phyloP scores from a whole-genome alignment of 2,888 invertebrate genomes.

The Mechanitis mazaeus region DNA sequence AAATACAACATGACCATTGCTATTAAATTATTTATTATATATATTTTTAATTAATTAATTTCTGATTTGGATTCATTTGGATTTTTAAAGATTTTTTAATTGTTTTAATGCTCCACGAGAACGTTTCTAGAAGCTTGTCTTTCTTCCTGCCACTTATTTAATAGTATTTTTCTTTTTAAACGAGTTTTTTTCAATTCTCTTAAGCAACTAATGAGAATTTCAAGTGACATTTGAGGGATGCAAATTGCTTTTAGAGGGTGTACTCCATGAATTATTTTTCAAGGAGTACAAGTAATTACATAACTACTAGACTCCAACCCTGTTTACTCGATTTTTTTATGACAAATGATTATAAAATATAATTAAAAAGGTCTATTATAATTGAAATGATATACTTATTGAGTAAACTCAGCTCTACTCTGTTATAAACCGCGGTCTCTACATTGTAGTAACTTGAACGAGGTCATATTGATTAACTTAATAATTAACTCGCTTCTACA shows the following conservation, averaged over 20 bases:
- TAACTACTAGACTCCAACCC: too few relatives aligned
- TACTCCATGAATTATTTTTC: neutral
- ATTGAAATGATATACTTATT: too few relatives aligned
- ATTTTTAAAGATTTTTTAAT: too few relatives aligned
- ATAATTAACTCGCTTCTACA: neutral
- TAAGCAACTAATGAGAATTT: conserved; percentile 5
- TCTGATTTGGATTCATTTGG: too few relatives aligned
- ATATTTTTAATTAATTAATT: too few relatives aligned
- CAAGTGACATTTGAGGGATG: conserved; percentile 3
- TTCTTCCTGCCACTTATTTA: neutral
- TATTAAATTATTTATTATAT: too few relatives aligned
- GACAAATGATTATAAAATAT: too few relatives aligned
- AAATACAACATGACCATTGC: too few relatives aligned
- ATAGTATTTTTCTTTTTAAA: conserved; percentile 2
- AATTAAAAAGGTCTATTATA: too few relatives aligned
- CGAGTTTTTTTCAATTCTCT: neutral
- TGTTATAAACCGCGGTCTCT: neutral
- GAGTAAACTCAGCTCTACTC: too few relatives aligned
- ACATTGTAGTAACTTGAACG: neutral
- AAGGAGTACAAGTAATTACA: too few relatives aligned
- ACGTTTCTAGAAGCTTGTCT: neutral
- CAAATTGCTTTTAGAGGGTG: neutral
- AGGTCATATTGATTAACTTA: conserved; percentile 1
- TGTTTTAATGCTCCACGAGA: neutral
- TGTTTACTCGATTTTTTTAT: too few relatives aligned